Base-by-base conservation (phyloP, 2,888 invertebrate genomes). In the Branchellion lobata region DNA sequence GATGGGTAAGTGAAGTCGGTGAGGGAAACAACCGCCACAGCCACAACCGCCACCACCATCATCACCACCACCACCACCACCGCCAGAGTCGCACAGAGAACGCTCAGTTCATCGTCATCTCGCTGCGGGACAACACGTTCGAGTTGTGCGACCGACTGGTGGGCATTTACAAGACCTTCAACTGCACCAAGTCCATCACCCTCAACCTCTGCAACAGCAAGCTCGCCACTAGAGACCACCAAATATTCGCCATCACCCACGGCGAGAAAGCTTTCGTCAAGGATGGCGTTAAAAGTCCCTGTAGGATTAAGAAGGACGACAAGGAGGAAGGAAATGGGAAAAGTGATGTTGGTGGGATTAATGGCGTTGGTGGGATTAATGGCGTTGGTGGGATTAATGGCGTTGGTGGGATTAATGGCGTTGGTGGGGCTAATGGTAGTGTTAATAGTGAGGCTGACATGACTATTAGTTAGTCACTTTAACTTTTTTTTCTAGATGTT, bases 81-180 rank as follows among this genome's bases (percentile, higher is more conserved):
- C 21, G 11, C 61, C n/a, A 94, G 93, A 95, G 96, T 85, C 91
- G 96, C 47, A 96, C 97, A 0, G 94, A 93, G 87, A 96, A 98
- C 88, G 96, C 98, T 0, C 99, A 99, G 87, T 99, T 99, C 86
- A 94, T 99, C 82, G 95, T 99, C 83, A 97, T 99, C 82, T 97
- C 98, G 0, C 90, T 98, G 53, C 91, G 98, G 0, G 93, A 95
- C 82, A 95, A 98, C 87, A 99, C 99, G 98, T 99, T 97, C 86
- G 97, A 99, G 86, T 89, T 96, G 24, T 93, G 94, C 0, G 94
- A 97, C 86, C 91, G 93, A 80, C 90, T 98, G 8, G 92, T 98
- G 21, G 99, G 98, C 0, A 97, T 99, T 83, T 99, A 94, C 88
- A 99, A 99, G 89, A 93, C 93, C 0, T 90, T 92, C 83, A 94